Conservation (phyloP, 2,113 vertebrate genomes). For the Lampris incognitus region DNA sequence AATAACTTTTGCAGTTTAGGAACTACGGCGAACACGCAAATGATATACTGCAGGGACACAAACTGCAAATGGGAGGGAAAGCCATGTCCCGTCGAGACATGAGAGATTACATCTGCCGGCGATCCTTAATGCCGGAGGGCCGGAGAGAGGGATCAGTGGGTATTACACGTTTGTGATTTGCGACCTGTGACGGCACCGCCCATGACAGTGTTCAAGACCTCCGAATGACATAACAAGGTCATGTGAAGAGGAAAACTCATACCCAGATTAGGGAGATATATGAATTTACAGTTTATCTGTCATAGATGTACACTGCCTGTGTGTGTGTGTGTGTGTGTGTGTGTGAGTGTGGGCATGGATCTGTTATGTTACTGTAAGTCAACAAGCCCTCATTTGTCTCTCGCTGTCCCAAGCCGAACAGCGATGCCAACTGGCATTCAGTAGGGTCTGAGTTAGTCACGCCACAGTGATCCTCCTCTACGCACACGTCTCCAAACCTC, state of each 20-base stretch:
- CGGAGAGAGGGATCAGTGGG: too few species aligned
- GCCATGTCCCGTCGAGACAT: not conserved
- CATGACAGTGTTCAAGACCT: not conserved
- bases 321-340: not conserved
- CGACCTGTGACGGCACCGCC: slow-evolving; percentile 7
- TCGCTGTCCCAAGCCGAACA: slow-evolving; percentile 32
- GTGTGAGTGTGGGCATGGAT: not conserved
- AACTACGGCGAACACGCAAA: not conserved
- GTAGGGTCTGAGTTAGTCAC: slow-evolving; percentile 26
- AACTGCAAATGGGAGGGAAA: not conserved
- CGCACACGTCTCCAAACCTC: slow-evolving; percentile 30
- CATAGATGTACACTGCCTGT: not conserved
- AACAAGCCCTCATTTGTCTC: slow-evolving; percentile 63
- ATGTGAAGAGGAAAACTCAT: slow-evolving; percentile 27
- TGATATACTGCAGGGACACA: too few species aligned
- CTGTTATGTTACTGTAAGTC: slow-evolving; percentile 45
- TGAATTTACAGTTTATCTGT: slow-evolving; percentile 27
- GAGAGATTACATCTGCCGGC: not conserved
- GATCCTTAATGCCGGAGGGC: not conserved
- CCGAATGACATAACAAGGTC: slow-evolving; percentile 30
- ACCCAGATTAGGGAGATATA: slow-evolving; percentile 39
- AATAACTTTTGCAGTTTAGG: too few species aligned
- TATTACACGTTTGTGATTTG: not conserved
- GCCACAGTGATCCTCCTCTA: slow-evolving; percentile 31
- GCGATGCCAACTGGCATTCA: slow-evolving; percentile 48